These are phyloP conservation scores for Nothoprocta pentlandii DNA, from an alignment of 2,113 vertebrate species.

Conservation along the genomic window DNA sequence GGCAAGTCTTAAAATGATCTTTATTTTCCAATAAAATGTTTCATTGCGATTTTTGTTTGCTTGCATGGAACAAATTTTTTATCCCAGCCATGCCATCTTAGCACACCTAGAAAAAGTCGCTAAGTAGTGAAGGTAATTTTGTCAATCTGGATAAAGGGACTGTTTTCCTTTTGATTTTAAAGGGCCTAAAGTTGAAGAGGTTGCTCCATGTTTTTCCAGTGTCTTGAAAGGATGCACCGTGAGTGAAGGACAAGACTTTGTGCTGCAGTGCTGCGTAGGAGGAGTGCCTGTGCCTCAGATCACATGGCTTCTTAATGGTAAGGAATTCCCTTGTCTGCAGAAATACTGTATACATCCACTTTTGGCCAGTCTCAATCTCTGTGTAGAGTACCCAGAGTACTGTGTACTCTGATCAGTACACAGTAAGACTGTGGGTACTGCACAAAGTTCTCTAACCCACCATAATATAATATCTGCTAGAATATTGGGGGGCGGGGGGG, in stretches of 20 bases:
- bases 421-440: neutral
- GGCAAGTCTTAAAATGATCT: neutral
- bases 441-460: neutral
- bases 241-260: conserved; percentile 85
- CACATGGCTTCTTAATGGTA: conserved; percentile 89
- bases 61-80: neutral
- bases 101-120: neutral
- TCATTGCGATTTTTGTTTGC: neutral
- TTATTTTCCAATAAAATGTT: neutral
- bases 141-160: neutral
- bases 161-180: conserved; percentile 43
- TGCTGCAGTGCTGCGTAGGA: conserved; percentile 81
- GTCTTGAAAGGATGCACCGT: conserved; percentile 79
- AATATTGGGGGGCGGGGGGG: neutral
- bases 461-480: neutral
- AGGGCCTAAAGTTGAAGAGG: conserved; percentile 66
- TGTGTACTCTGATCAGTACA: neutral
- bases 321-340: conserved; percentile 42
- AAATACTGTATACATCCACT: fast-evolving
- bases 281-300: conserved; percentile 80
- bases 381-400: too few relatives aligned
- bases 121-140: neutral
- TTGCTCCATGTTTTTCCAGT: conserved; percentile 81
- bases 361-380: too few relatives aligned
- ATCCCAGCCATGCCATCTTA: neutral